Base-by-base conservation (phyloP, 2,888 invertebrate genomes). In the Ceriagrion tenellum region DNA sequence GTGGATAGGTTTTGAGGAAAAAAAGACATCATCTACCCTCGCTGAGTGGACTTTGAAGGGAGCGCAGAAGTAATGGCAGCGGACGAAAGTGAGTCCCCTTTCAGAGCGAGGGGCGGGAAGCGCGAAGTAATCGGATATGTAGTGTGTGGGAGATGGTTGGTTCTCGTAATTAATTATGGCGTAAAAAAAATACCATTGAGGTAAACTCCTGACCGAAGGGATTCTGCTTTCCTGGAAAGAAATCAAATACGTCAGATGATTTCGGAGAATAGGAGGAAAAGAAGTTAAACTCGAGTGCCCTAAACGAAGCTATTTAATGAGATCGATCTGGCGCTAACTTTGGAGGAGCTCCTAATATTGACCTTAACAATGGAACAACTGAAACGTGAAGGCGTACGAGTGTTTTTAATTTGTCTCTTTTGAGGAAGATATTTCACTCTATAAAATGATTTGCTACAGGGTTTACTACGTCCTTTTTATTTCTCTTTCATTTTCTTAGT, bases 1-100 rank as follows among this genome's bases (percentile, higher is more conserved):
- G 30, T 91, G 63, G 55, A 30, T 2, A 30, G 26, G 2, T 47
- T 47, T 47, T 2, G 47, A 47, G 47, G 91, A 69, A 63, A 63
- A 69, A 69, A 63, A 69, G 93, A 26, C 93, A 93, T 40, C 10
- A n/a, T 90, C 20, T n/a, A 63, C 40, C 59, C 63, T 40, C 63
- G 91, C 35, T 23, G 18, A 20, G 8, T 47, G 47, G 47, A 47
- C 47, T 47, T 47, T 47, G 47, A 47, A 47, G 47, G 47, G 47
- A 2, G 26, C 12, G 69, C n/a, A 26, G 69, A n/a, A 40, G 63
- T 12, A 47, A 40, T 40, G 20, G 90, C 18, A 56, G n/a, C 56
- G 90, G 55, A 26, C 56, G 55, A 23, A 56, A 30, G 13, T n/a
- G 56, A n/a, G 89, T 90, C 55, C 40, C 20, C 26, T 20, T 40